Base-by-base conservation (phyloP, 1,140 invertebrate genomes). In the Zaprionus africanus region DNA sequence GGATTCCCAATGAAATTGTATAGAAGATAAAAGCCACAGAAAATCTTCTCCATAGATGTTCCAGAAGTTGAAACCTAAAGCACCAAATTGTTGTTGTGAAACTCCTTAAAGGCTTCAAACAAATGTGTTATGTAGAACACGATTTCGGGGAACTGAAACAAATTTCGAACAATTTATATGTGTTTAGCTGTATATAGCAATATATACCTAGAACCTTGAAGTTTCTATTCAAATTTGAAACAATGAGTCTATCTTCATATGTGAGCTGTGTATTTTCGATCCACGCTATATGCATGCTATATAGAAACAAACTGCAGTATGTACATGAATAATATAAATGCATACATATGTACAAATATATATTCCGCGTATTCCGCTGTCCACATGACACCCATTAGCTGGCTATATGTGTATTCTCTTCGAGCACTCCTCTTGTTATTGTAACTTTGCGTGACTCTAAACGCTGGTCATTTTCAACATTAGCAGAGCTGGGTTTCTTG, bases 381-480 rank as follows among this genome's bases (percentile, higher is more conserved):
- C 64, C 65, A 65, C 63, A 65, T 80, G 78, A 78, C 84, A 84
- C 66, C 81, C 81, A 68, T 80, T 90, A 77, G 73, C 66, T 59
- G 59, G 34, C 61, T 61, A 66, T 53, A 51, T 82, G 61, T 66
- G 70, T 81, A 78, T 70, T 74, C 69, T 79, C 54, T 81, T 73
- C 53, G 28, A 57, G 68, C 34, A 58, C 38, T 74, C 19, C 69
- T 71, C 19, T 77, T 82, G 56, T 81, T 88, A 46, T 76, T 84
- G 82, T 76, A 76, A 70, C 78, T 82, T 90, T 59, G 81, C 85
- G 85, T 90, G 85, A 90, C 85, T 82, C 79, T 85, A 78, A 75
- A 74, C 79, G 68, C 64, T 90, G 85, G 81, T 79, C 85, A 90
- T 71, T 81, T 84, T 60, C 64, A 73, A 69, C 72, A 88, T 88